Base-by-base conservation (phyloP, 2,888 invertebrate species). In the Drosophila paracracens region DNA sequence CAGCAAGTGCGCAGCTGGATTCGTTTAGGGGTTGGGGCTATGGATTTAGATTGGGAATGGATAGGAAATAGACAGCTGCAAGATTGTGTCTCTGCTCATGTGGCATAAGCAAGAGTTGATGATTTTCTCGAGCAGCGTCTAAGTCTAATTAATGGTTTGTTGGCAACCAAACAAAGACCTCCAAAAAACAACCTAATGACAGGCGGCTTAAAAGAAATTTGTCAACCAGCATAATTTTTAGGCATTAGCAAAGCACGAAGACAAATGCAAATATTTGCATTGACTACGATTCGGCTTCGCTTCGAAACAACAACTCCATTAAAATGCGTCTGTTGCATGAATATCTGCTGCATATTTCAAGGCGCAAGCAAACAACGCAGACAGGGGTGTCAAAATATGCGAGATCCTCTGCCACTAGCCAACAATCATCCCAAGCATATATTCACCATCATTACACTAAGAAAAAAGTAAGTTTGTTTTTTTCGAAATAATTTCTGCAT, bases 211-310 rank as follows among this genome's bases (percentile, higher is more conserved):
- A 21, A 58, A 57, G 65, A 76, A 81, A 91, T 88, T 87, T 91
- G 87, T 79, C 79, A 88, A 90, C 90, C 91, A 91, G 90, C 91
- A 90, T 91, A 90, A 91, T 91, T 91, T 90, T 90, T 87, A 81
- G 87, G 91, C 88, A 91, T 90, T 90, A 91, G 68, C 70, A 52
- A 40, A 65, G 52, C 53, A 35, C 50, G 51, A 59, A 74, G 61
- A 67, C 58, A 56, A 74, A 56, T 72, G 81, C 81, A 87, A 87
- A 90, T 90, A 90, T 87, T 90, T 88, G 87, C 89, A 71, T 58
- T 78, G 82, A 67, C 89, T 79, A 58, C 54, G 46, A 74, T 73
- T 82, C 56, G 16, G 57, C 16, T 8, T 46, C 46, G 13, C n/a
- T 38, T 27, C 54, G 40, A 35, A 73, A 73, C 72, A 89, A 67